These are phyloP conservation scores for Netelia virgata DNA, from an alignment of 2,888 invertebrate genomes.

Conservation along the genomic window DNA sequence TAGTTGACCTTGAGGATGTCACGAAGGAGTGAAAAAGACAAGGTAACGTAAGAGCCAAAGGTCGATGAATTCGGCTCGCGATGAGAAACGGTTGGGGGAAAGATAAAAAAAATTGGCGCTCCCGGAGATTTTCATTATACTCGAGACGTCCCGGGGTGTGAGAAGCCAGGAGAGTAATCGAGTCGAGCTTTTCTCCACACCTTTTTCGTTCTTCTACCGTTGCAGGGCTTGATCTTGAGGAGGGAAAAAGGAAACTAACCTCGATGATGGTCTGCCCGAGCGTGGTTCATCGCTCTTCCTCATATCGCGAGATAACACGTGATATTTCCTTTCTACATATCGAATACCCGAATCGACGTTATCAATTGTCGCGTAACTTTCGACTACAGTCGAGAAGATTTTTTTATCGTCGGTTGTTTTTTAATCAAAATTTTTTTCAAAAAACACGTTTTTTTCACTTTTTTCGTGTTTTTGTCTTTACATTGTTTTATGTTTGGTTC, in stretches of 20 bases:
- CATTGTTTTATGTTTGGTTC: too few relatives aligned
- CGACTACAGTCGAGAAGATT: not conserved
- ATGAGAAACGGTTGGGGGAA: constrained; percentile 31
- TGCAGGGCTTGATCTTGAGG: constrained; percentile 1
- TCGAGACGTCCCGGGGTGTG: constrained; percentile 18
- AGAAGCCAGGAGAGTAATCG: constrained; percentile 18
- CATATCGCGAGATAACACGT: not conserved
- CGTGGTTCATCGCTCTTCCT: constrained; percentile 8
- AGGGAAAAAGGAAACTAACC: constrained; percentile 14
- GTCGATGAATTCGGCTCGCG: constrained; percentile 10
- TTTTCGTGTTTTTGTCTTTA: too few relatives aligned
- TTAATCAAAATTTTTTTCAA: too few relatives aligned
- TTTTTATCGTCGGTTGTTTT: not conserved
- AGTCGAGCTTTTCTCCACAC: constrained; percentile 20
- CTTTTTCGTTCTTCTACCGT: constrained; percentile 13
- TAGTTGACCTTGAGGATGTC: constrained; percentile 5
- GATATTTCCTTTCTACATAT: not conserved
- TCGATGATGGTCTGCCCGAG: constrained; percentile 5
- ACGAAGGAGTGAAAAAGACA: not conserved
- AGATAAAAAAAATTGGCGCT: constrained; percentile 23
- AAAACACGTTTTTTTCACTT: too few relatives aligned
- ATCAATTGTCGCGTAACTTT: not conserved
- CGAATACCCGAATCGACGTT: not conserved
- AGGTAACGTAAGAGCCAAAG: constrained; percentile 20
- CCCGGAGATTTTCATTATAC: constrained; percentile 27